Base-by-base conservation (phyloP, 2,113 vertebrate species). In the Perccottus glenii region DNA sequence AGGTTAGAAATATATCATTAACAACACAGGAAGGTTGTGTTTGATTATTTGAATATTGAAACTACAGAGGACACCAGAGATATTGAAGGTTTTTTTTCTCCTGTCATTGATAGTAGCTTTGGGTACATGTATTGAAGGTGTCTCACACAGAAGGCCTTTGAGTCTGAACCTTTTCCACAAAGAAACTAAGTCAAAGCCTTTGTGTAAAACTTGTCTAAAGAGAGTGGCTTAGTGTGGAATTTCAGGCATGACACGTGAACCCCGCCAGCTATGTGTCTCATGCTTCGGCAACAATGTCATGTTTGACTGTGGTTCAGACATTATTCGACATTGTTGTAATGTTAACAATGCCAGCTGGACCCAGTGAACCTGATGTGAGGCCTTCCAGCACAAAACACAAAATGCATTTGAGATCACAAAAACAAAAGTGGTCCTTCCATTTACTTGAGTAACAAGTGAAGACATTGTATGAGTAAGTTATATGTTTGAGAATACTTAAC, bases 341-440 rank as follows among this genome's bases (percentile, higher is more conserved):
- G 57, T 40, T 19, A 44, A 38, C 71, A 73, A 47, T 32, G 69
- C 61, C 32, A 70, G 48, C 35, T 47, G 48, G 57, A 65, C 60
- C 11, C 33, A 57, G 14, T 0, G 8, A 78, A 70, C 71, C 48
- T 53, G 45, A 68, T 66, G 38, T 70, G 44, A 61, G 0, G 19
- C 59, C 64, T 55, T 5, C 46, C 8, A 27, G 19, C 19, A 27
- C 19, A 27, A 27, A 27, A 27, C 19, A 27, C 19, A 27, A 27
- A 27, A 27, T 27, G 19, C 19, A 27, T 27, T 27, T 27, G 19
- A 27, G 19, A 27, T 27, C 19, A 27, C 19, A 27, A 27, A 27
- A 27, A 27, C 19, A 27, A 27, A 27, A 27, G 3, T 1, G 1
- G 19, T 1, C 3, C 19, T 27, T 27, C 1, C 19, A 27, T 27